Base-by-base conservation (phyloP, 2,888 invertebrate species). In the Thysanoteuthis rhombus region DNA sequence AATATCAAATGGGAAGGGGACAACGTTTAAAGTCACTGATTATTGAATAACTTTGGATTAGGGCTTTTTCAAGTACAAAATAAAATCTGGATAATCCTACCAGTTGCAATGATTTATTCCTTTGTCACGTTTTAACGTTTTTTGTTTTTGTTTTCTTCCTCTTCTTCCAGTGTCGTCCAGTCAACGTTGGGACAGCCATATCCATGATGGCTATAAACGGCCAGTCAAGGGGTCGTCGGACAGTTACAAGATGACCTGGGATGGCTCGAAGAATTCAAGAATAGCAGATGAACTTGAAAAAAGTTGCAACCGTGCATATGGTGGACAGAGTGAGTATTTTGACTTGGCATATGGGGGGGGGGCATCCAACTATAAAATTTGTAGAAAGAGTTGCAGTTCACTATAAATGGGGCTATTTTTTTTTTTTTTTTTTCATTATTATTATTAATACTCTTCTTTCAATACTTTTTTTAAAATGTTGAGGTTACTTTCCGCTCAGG, bases 241-340 rank as follows among this genome's bases (percentile, higher is more conserved):
- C 36, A 92, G 93, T 90, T 94, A 94, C 89, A 95, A 95, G 93
- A 90, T 94, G 25, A 90, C 94, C 8, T 96, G 96, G 96, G 96
- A 96, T 95, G 96, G 96, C 52, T 94, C 94, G 19, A 95, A 95
- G 42, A 94, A 94, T 28, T 95, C 95, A 45, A 94, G 94, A 47
- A 97, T 97, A 0, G 97, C 98, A 94, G 98, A 97, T 12, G 98
- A 98, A 95, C 97, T 98, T 95, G 97, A 98, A 94, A 98, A 98
- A 94, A 97, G 98, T 96, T 98, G 94, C 19, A 94, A 98, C 19
- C 98, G 98, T 93, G 98, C 98, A 6, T 98, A 98, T 97, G 98
- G 98, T 90, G 47, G 52, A 6, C 38, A 40, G 28, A 42, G 40
- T 92, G 40, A 58, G 40, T 36, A 32, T 93, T 90, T 8, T 92